Evolutionary conservation across 2,797 vertebrate species (phyloP), one percentile per base, ranked within the genome.

Genomic region (Acestrorhynchus altus): DNA sequence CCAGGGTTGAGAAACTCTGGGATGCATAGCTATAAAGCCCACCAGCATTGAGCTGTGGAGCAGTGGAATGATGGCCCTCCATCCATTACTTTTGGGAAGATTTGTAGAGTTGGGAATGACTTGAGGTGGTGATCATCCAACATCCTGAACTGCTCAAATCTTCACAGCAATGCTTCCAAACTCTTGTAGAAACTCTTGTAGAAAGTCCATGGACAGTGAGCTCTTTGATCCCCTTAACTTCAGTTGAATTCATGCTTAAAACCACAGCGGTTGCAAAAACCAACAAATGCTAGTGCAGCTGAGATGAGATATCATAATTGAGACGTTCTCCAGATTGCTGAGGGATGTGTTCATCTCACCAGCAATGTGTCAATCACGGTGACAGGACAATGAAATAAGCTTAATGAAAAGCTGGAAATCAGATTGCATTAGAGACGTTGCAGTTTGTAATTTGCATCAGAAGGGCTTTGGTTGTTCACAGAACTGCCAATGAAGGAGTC

Each of bases 361-460:
- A 51, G 24, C 49, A 31, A 10, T 52, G 47, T 72, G 61, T 61
- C 71, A 67, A 39, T 67, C 35, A 24, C 44, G n/a, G 73, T 52
- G 68, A 81, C 74, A 76, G 74, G 9, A 35, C 72, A 68, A 81
- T 70, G 61, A 64, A 44, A 35, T 60, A 35, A 52, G 65, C 68
- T 54, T 72, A 28, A 72, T 72, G 79, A 60, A 42, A 81, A 57
- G 51, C 52, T 52, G 52, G 68, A 35, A 67, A 67, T 76, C 52
- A 72, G 20, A 52, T 72, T 9, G 4, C 10, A 0, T 22, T 18
- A 0, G 18, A 81, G 75, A 24, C 52, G 46, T 20, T 35, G 26
- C 68, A 31, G 49, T 67, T 72, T 10, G 8, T 31, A 60, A 66
- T 60, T 60, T n/a, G 67, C 56, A 59, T 66, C 61, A 52, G 39